Percentiles rank a stretch among this genome's conserved stretches.
phyloP scores from a whole-genome alignment of 1,140 invertebrate genomes.

The Daktulosphaira vitifoliae region DNA sequence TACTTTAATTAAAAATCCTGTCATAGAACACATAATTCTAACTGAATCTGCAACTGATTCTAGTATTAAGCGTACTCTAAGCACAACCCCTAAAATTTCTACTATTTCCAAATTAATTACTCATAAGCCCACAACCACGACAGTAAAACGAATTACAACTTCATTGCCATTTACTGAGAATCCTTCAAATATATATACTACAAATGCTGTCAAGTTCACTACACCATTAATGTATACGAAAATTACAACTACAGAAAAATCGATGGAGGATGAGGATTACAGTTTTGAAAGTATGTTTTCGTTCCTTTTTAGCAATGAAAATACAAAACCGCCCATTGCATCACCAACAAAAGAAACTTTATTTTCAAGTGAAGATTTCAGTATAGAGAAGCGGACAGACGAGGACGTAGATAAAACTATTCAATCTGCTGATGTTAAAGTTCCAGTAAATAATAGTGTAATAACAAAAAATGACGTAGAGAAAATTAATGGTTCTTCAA shows the following conservation, averaged over 20 bases:
- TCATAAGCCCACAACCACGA: neutral
- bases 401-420: neutral
- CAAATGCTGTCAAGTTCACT: neutral
- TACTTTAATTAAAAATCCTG: neutral
- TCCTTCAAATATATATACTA: neutral
- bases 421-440: neutral
- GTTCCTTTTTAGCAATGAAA: constrained; percentile 15
- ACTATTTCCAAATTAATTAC: neutral
- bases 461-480: too few species aligned
- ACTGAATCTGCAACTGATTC: neutral
- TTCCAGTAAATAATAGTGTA: too few species aligned
- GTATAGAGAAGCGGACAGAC: constrained; percentile 9
- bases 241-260: neutral
- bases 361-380: too few species aligned
- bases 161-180: neutral
- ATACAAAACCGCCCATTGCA: neutral
- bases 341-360: too few species aligned
- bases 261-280: constrained; percentile 9
- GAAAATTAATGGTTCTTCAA: too few species aligned
- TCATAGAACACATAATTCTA: constrained; percentile 3
- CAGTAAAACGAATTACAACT: neutral
- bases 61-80: neutral
- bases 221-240: too few species aligned
- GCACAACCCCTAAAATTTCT: neutral
- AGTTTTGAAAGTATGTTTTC: constrained; percentile 33